These are phyloP conservation scores for Antitype chi DNA, from an alignment of 2,888 invertebrate species.

Conservation along the genomic window DNA sequence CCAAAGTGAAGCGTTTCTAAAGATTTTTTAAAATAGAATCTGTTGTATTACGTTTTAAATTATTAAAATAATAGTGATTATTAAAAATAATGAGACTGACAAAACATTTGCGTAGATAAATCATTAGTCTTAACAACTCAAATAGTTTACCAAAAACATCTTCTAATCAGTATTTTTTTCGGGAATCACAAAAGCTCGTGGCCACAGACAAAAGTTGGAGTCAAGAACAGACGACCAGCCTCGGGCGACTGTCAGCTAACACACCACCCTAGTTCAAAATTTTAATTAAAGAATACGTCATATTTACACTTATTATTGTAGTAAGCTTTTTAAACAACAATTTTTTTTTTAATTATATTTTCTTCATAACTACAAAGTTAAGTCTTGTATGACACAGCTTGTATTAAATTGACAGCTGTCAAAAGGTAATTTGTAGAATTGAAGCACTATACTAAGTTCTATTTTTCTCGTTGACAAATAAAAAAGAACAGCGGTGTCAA, in stretches of 20 bases:
- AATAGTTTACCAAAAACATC: constrained; percentile 1
- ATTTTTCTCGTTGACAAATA: background rate
- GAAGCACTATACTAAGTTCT: background rate
- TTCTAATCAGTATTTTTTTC: constrained; percentile 26
- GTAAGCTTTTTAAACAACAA: background rate
- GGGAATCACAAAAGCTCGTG: constrained; percentile 9
- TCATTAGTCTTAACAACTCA: background rate
- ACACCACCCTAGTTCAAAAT: constrained; percentile 19
- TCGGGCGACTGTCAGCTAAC: constrained; percentile 26
- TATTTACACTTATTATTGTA: background rate
- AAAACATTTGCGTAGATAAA: background rate
- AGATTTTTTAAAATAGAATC: background rate
- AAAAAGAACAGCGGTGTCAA: background rate
- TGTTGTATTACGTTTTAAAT: no score
- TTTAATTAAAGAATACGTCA: constrained; percentile 26
- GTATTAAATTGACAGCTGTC: constrained; percentile 3
- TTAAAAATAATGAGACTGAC: background rate
- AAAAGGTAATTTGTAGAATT: background rate
- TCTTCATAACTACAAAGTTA: no score
- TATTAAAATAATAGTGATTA: background rate
- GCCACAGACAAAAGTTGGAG: constrained; percentile 27
- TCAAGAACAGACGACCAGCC: constrained; percentile 41
- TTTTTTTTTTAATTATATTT: background rate
- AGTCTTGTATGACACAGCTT: background rate
- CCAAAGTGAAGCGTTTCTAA: background rate